Evolutionary conservation across 2,113 vertebrate species (phyloP).

Genomic region (Nyctibius bracteatus): DNA sequence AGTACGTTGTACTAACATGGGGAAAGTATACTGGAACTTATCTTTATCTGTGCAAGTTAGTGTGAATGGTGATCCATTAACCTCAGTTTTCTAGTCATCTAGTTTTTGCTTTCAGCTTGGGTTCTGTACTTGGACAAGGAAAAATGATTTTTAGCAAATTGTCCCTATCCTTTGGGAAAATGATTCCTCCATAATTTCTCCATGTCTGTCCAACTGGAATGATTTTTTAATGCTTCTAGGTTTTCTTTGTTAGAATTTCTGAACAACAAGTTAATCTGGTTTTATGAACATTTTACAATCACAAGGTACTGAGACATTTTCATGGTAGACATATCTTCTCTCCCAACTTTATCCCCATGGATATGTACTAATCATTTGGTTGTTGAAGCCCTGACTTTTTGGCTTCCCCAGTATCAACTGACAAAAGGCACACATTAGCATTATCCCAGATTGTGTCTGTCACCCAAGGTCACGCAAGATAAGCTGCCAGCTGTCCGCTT

Average conservation of each 20-base stretch:
- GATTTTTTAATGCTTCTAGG: not conserved
- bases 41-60: not conserved
- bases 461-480: conserved; percentile 2
- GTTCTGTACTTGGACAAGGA: not conserved
- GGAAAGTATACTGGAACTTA: not conserved
- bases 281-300: not conserved
- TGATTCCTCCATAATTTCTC: not conserved
- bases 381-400: conserved; percentile 25
- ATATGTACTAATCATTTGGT: not conserved
- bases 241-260: conserved; percentile 8
- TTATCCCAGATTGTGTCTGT: conserved; percentile 33
- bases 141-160: not conserved
- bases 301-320: not conserved
- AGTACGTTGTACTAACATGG: not conserved
- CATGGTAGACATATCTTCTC: not conserved
- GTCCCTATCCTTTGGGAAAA: not conserved
- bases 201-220: not conserved
- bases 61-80: not conserved
- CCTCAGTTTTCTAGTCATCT: not conserved
- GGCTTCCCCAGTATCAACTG: not conserved
- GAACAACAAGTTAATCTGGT: not conserved
- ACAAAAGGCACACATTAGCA: conserved; percentile 40
- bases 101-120: not conserved
- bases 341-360: conserved; percentile 18
- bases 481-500: conserved; percentile 11